Base-by-base conservation (phyloP, 2,888 invertebrate genomes). In the Apoda limacodes region DNA sequence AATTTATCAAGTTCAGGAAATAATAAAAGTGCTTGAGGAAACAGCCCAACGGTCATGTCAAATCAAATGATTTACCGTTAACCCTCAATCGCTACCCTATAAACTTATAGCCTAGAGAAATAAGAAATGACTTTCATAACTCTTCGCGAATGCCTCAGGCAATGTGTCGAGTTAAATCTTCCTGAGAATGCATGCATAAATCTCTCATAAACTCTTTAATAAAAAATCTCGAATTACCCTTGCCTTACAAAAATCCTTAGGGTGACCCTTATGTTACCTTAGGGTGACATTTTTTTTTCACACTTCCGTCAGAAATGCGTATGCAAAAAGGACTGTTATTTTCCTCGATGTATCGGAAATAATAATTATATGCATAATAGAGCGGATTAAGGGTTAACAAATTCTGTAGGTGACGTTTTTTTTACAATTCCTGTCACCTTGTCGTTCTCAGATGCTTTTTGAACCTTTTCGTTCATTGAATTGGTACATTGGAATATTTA, bases 321-420 rank as follows among this genome's bases (percentile, higher is more conserved):
- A 78, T 78, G 78, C 78, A 80, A 78, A 78, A 76, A 71, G 67
- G 62, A 68, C 62, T 68, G 66, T 70, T 71, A 68, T 68, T 76
- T 72, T 71, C 78, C 76, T 78, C 72, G 75, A 75, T 72, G 60
- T 59, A 68, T 74, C 75, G 76, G 76, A 76, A 80, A 78, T 76
- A 80, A 78, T 80, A 76, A 80, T 78, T 78, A 78, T 76, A 78
- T 80, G 80, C 78, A 76, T 78, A 75, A 78, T 68, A 63, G 68
- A 66, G 55, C 61, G 76, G 80, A 80, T 80, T 78, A 78, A 60
- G 57, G 74, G 70, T 58, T 67, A 62, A 42, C 46, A 54, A 54
- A 58, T 47, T 63, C 50, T 64, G 68, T 63, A 48, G 45, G 63
- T 64, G 70, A 71, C 66, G 48, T 59, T 60, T 68, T 68, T 52